These are phyloP conservation scores for Euborellia annulipes DNA, from an alignment of 1,140 invertebrate species.

Conservation along the genomic window DNA sequence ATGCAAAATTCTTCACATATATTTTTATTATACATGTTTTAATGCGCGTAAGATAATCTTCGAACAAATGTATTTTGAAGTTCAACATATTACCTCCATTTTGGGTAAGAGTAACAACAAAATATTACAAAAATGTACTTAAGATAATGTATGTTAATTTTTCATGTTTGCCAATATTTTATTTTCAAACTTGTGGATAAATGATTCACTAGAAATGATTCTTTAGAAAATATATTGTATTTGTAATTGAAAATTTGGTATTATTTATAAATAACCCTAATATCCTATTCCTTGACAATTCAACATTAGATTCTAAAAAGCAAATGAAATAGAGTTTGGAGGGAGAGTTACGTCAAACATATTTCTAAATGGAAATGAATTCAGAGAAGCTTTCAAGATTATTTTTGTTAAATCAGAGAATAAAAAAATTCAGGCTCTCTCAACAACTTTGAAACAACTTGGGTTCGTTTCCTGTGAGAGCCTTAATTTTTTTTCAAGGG, in stretches of 20 bases:
- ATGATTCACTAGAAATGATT: slow-evolving; percentile 22
- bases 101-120: slow-evolving; percentile 20
- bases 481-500: no score
- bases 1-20: slow-evolving; percentile 27
- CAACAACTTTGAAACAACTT: no score
- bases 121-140: slow-evolving; percentile 17
- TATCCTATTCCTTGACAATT: no score
- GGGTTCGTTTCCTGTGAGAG: no score
- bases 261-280: no score
- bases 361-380: no score
- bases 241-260: slow-evolving; percentile 14
- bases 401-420: no score
- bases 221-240: slow-evolving; percentile 16
- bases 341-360: no score
- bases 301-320: no score
- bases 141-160: slow-evolving; percentile 25
- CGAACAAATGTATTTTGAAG: slow-evolving; percentile 27
- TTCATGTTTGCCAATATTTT: slow-evolving; percentile 28
- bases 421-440: no score
- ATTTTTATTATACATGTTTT: slow-evolving; percentile 29
- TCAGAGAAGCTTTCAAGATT: no score
- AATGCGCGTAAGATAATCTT: slow-evolving; percentile 24
- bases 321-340: no score
- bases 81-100: slow-evolving; percentile 22
- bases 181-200: slow-evolving; percentile 28